phyloP scores from a whole-genome alignment of 1,140 invertebrate species.

The Trialeurodes vaporariorum region DNA sequence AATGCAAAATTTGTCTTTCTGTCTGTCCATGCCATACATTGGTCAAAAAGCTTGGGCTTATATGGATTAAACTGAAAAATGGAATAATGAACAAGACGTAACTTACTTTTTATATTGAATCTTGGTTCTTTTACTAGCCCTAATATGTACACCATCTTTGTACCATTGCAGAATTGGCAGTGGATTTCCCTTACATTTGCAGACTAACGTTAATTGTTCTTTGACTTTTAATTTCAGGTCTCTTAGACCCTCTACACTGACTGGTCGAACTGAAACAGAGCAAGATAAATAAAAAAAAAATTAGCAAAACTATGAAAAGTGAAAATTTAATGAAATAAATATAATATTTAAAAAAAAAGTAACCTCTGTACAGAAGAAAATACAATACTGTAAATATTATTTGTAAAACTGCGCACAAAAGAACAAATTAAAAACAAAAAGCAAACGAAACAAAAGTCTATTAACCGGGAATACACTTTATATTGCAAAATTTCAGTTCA shows the following conservation, averaged over 20 bases:
- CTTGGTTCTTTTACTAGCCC: conserved; percentile 24
- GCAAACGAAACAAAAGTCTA: too few relatives aligned
- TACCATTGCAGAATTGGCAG: conserved; percentile 30
- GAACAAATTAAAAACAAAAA: too few relatives aligned
- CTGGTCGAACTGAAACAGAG: conserved; percentile 27
- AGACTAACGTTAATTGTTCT: conserved; percentile 27
- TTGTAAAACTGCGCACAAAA: too few relatives aligned
- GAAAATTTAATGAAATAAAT: too few relatives aligned
- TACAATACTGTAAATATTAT: too few relatives aligned
- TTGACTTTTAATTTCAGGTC: conserved; percentile 27
- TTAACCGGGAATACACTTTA: too few relatives aligned
- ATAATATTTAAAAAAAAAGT: too few relatives aligned
- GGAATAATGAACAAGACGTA: not conserved
- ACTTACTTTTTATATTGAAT: conserved; percentile 33
- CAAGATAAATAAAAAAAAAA: too few relatives aligned
- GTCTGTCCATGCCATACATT: not conserved
- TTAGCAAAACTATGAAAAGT: too few relatives aligned
- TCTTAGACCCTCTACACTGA: conserved; percentile 27
- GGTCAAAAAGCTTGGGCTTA: too few relatives aligned
- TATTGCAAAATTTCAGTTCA: too few relatives aligned
- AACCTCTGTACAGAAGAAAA: too few relatives aligned
- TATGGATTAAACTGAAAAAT: not conserved
- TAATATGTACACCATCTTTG: conserved; percentile 29
- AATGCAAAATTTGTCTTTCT: not conserved
- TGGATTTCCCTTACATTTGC: conserved; percentile 30